phyloP scores from a whole-genome alignment of 2,113 vertebrate genomes.

The Urocolius indicus region DNA sequence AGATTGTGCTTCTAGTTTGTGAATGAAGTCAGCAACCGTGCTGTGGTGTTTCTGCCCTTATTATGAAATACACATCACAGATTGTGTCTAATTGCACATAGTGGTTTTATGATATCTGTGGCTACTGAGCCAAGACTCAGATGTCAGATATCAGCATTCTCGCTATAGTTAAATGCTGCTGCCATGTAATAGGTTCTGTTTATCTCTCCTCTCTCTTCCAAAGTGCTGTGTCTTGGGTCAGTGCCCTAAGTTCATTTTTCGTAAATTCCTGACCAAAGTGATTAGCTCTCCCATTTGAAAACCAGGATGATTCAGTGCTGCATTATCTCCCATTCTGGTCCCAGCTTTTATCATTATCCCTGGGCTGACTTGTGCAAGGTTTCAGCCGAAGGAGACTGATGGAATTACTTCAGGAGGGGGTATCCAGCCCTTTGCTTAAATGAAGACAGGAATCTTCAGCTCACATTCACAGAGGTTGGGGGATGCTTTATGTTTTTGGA shows the following conservation, averaged over 20 bases:
- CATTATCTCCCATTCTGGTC: background rate
- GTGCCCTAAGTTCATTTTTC: conserved; percentile 22
- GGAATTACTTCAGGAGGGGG: background rate
- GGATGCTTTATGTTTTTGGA: background rate
- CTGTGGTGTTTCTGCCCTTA: background rate
- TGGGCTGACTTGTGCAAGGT: background rate
- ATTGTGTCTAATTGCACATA: conserved; percentile 51
- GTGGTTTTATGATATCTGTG: conserved; percentile 51
- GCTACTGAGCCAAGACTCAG: conserved; percentile 56
- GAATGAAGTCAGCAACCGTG: conserved; percentile 2
- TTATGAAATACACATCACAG: conserved; percentile 38
- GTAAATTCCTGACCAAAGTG: conserved; percentile 16
- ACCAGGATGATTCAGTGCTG: background rate
- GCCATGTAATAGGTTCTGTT: conserved; percentile 41
- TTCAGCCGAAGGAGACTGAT: background rate
- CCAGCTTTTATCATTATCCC: background rate
- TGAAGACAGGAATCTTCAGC: background rate
- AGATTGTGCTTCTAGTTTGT: background rate
- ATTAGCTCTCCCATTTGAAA: conserved; percentile 46
- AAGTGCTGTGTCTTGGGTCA: conserved; percentile 55
- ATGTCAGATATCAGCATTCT: conserved; percentile 49
- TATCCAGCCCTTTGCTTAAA: background rate
- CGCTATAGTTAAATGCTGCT: conserved; percentile 27
- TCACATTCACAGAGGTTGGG: background rate
- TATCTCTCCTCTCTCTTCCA: conserved; percentile 24